phyloP scores from a whole-genome alignment of 2,113 vertebrate species.

The Callospermophilus lateralis region DNA sequence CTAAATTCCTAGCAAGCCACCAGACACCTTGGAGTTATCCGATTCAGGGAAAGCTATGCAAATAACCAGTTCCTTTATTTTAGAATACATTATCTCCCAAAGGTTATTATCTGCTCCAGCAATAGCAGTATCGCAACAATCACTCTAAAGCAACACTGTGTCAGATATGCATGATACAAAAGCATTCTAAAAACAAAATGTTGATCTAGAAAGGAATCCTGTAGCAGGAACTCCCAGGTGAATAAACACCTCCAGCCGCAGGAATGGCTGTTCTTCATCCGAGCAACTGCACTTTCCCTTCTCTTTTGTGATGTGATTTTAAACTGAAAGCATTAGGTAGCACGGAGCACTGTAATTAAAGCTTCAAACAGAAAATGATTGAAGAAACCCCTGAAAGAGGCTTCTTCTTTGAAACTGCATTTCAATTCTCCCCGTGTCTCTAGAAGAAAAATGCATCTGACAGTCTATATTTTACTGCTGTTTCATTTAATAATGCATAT shows the following conservation, averaged over 20 bases:
- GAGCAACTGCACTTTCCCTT: conserved; percentile 20
- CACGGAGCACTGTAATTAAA: conserved; percentile 76
- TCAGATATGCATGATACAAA: conserved; percentile 38
- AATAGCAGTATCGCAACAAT: conserved; percentile 13
- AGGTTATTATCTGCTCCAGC: conserved; percentile 18
- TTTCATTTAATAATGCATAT: conserved; percentile 86
- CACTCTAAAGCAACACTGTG: not conserved
- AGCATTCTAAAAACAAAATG: conserved; percentile 19
- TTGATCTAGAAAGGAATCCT: conserved; percentile 38
- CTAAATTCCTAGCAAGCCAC: not conserved
- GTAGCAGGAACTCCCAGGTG: not conserved
- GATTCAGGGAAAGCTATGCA: not conserved
- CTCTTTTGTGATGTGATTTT: conserved; percentile 68
- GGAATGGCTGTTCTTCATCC: not conserved
- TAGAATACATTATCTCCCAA: conserved; percentile 25
- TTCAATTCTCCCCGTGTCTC: conserved; percentile 75
- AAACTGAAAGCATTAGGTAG: conserved; percentile 63
- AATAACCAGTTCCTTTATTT: conserved; percentile 12
- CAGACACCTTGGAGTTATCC: not conserved
- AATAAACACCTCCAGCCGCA: not conserved
- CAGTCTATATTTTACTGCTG: conserved; percentile 79
- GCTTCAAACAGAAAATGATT: conserved; percentile 77
- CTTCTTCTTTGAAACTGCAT: conserved; percentile 79
- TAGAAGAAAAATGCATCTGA: conserved; percentile 81
- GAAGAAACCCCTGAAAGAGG: conserved; percentile 61